These are phyloP conservation scores for Sinonovacula constricta DNA, from an alignment of 1,140 invertebrate species.

Conservation along the genomic window DNA sequence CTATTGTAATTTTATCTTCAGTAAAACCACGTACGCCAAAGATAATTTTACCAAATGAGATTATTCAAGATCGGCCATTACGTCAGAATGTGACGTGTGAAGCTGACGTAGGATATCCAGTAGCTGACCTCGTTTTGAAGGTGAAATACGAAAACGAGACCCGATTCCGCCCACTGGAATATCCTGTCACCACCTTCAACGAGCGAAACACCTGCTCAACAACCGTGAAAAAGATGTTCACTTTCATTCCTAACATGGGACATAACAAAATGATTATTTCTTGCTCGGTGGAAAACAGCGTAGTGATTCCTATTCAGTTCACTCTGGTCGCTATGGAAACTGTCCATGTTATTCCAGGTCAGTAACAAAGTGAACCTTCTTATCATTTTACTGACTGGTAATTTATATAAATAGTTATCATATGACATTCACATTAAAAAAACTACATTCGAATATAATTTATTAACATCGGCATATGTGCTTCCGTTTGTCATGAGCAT, in stretches of 20 bases:
- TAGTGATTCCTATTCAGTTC: constrained; percentile 11
- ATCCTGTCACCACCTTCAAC: not conserved
- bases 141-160: constrained; percentile 14
- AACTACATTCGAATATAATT: too few species aligned
- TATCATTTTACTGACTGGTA: too few species aligned
- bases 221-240: constrained; percentile 19
- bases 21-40: constrained; percentile 46
- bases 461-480: too few species aligned
- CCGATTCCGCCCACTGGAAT: constrained; percentile 14
- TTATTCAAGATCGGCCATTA: constrained; percentile 29
- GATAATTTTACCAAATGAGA: constrained; percentile 35
- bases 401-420: too few species aligned
- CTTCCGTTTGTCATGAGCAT: too few species aligned
- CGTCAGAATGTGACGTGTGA: constrained; percentile 32
- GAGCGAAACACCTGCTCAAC: constrained; percentile 35
- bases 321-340: constrained; percentile 3
- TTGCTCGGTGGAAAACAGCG: constrained; percentile 44
- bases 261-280: constrained; percentile 46
- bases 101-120: constrained; percentile 49
- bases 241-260: constrained; percentile 17
- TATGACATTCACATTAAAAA: too few species aligned
- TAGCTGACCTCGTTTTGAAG: constrained; percentile 26
- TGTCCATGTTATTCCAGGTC: constrained; percentile 54
- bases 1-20: too few species aligned
- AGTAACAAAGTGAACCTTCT: too few species aligned